phyloP scores from a whole-genome alignment of 2,888 invertebrate species.

The Koerneria pararmatus region DNA sequence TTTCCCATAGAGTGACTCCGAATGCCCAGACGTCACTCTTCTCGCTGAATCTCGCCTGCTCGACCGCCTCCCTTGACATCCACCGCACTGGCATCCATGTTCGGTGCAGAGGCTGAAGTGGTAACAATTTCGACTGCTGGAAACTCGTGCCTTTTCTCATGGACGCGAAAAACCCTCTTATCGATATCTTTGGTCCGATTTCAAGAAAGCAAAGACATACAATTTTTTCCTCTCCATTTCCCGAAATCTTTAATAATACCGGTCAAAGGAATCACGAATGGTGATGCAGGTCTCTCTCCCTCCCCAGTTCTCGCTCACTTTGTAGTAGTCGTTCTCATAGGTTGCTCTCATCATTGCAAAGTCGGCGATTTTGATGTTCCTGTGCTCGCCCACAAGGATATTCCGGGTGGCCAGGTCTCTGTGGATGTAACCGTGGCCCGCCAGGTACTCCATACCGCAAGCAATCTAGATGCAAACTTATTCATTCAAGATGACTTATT shows the following conservation, averaged over 20 bases:
- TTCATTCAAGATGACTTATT: not conserved
- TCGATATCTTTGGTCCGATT: too few relatives aligned
- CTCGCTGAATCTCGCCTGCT: constrained; percentile 93
- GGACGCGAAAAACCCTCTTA: too few relatives aligned
- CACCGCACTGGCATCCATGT: constrained; percentile 75
- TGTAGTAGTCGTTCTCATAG: constrained; percentile 82
- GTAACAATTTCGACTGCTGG: not conserved
- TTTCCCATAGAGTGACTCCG: constrained; percentile 97
- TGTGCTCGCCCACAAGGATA: constrained; percentile 81
- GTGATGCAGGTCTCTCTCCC: not conserved
- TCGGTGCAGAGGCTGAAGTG: constrained; percentile 30
- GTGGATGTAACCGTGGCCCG: constrained; percentile 87
- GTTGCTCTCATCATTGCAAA: constrained; percentile 90
- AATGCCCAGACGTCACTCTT: constrained; percentile 98
- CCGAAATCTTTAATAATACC: not conserved
- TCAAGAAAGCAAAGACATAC: too few relatives aligned
- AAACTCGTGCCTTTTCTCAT: not conserved
- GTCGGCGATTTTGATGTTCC: constrained; percentile 79
- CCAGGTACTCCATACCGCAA: constrained; percentile 68
- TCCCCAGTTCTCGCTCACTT: constrained; percentile 74
- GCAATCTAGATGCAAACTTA: constrained; percentile 70
- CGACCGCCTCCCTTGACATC: constrained; percentile 97
- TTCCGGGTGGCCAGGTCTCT: constrained; percentile 92
- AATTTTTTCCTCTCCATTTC: not conserved
- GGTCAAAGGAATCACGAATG: not conserved